Evolutionary conservation across 1,140 invertebrate genomes (phyloP).

Genomic region (Zaprionus taronus): DNA sequence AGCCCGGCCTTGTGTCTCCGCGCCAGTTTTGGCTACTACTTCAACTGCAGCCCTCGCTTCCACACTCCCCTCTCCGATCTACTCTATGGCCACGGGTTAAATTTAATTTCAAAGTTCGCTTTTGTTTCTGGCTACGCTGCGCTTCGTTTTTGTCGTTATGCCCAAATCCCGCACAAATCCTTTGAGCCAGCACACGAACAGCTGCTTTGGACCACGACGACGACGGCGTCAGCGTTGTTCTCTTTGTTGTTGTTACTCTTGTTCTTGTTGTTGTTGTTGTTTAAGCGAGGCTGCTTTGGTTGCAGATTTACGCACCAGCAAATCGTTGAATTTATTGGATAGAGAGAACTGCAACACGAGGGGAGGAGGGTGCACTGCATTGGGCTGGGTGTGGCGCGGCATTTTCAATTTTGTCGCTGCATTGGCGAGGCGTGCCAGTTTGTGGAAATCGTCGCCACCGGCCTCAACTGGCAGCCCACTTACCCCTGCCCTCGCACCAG

Average conservation of each 20-base stretch:
- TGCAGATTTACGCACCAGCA: constrained; percentile 80
- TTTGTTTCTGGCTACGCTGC: constrained; percentile 62
- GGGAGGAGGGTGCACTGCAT: background rate
- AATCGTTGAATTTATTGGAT: constrained; percentile 75
- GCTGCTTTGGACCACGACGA: constrained; percentile 60
- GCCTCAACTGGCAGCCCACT: constrained; percentile 21
- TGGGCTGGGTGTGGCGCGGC: constrained; percentile 43
- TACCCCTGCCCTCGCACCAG: background rate
- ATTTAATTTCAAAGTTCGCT: constrained; percentile 78
- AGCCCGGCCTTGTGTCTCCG: constrained; percentile 45
- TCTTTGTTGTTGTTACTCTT: constrained; percentile 27
- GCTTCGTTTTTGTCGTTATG: constrained; percentile 76
- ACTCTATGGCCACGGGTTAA: constrained; percentile 57
- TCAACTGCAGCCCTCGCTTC: background rate
- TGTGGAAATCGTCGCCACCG: background rate
- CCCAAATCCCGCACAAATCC: constrained; percentile 79
- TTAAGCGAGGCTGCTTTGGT: constrained; percentile 73
- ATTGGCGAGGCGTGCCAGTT: constrained; percentile 36
- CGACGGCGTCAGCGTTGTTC: background rate
- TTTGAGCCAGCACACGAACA: constrained; percentile 79
- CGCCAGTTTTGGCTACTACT: constrained; percentile 5
- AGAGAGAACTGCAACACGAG: background rate
- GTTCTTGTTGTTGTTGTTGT: constrained; percentile 55
- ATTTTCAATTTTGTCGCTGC: constrained; percentile 67
- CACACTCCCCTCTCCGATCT: too few relatives aligned